Evolutionary conservation across 2,888 invertebrate species (phyloP).

Genomic region (Lepidocyrtoides sp.): DNA sequence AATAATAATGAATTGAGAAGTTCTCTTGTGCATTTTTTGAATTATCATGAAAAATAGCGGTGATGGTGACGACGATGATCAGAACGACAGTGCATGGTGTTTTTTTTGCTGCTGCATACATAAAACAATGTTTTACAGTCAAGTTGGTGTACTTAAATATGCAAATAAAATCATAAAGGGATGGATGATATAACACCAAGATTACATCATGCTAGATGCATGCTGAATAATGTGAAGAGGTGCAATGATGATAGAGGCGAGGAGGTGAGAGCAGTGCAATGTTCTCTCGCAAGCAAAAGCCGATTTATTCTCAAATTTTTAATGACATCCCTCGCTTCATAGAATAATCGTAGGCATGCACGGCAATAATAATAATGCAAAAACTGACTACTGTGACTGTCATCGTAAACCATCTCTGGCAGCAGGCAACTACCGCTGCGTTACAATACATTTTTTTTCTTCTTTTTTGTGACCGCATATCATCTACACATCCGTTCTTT

Average conservation of each 20-base stretch:
- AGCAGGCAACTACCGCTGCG: constrained; percentile 57
- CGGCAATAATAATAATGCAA: not conserved
- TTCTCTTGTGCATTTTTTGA: not conserved
- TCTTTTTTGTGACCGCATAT: constrained; percentile 40
- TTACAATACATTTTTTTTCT: not conserved
- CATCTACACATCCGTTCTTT: constrained; percentile 44
- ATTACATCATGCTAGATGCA: constrained; percentile 27
- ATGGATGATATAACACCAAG: constrained; percentile 45
- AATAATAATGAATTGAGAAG: not conserved
- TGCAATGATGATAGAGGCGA: constrained; percentile 18
- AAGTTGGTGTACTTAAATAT: constrained; percentile 34
- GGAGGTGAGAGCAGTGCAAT: constrained; percentile 45
- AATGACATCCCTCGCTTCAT: constrained; percentile 45
- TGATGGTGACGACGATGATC: not conserved
- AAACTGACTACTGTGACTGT: constrained; percentile 32
- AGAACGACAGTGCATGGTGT: not conserved
- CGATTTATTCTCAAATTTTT: constrained; percentile 55
- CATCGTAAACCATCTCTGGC: constrained; percentile 45
- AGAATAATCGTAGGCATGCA: constrained; percentile 26
- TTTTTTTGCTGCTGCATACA: constrained; percentile 10
- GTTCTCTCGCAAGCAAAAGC: constrained; percentile 43
- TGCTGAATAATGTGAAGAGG: constrained; percentile 14
- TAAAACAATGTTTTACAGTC: constrained; percentile 31
- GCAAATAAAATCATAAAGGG: constrained; percentile 53
- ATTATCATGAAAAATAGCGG: constrained; percentile 49